Base-by-base conservation (phyloP, 2,797 vertebrate species). In the Peromyscus attwateri region DNA sequence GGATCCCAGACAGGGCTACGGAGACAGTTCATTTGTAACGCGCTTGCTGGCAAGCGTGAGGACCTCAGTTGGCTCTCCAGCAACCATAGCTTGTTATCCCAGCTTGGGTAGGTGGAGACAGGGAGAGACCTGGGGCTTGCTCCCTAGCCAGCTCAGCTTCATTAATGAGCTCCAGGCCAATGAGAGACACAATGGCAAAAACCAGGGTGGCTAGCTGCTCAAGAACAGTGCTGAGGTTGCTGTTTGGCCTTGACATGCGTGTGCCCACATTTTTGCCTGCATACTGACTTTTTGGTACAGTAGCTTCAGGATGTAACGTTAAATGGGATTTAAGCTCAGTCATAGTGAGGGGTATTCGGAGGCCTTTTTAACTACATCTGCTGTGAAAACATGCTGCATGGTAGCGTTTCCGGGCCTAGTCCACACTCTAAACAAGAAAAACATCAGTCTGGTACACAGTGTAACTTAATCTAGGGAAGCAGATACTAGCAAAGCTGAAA, bases 401-500 rank as follows among this genome's bases (percentile, higher is more conserved):
- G 13, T 81, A 71, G 46, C 37, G 17, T 40, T 62, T 88, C 37
- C 19, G 55, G 66, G 43, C 14, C 85, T 91, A 10, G 1, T n/a
- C 76, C 52, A 76, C 4, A 60, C 34, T 77, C 60, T 64, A 43
- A 92, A 85, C 6, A 79, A 84, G 55, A 81, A 83, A 83, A 76
- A 37, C 17, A n/a, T 13, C 19, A 14, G 27, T 77, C 13, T 92
- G 52, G 17, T 66, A 12, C 37, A 31, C 66, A 90, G 14, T 71
- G 52, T 60, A 66, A 27, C 80, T 93, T 57, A 95, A 71, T 68
- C 55, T 66, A 91, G 79, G 64, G 85, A 95, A 90, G 46, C 80
- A 89, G 76, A 34, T 68, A 34, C 57, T 91, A 89, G 87, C 95
- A 92, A 96, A 93, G 46, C 8, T 92, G 94, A 55, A 89, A 82